These are phyloP conservation scores for Drosophila tsacasi DNA, from an alignment of 1,140 invertebrate species.

Conservation along the genomic window DNA sequence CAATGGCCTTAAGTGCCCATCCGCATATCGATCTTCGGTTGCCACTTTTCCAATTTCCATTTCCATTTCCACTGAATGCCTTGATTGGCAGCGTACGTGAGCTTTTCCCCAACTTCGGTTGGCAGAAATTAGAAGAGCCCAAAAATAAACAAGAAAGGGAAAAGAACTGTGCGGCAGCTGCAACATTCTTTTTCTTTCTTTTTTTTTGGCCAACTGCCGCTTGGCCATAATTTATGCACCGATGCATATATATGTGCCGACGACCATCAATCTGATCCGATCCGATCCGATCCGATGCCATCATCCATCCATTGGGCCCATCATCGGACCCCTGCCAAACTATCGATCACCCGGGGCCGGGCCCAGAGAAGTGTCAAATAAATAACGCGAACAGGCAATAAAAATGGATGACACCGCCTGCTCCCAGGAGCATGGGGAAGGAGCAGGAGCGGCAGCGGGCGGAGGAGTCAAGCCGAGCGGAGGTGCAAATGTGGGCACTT, in stretches of 20 bases:
- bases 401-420: constrained; percentile 35
- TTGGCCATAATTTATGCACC: constrained; percentile 71
- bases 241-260: constrained; percentile 63
- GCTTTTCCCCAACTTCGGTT: constrained; percentile 33
- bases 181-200: constrained; percentile 12
- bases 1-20: constrained; percentile 60
- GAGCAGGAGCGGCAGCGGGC: background rate
- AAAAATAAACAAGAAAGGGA: constrained; percentile 3
- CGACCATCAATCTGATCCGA: constrained; percentile 40
- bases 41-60: constrained; percentile 15
- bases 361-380: constrained; percentile 78
- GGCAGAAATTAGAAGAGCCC: constrained; percentile 10
- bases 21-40: constrained; percentile 10
- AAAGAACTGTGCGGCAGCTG: constrained; percentile 17
- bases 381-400: constrained; percentile 73
- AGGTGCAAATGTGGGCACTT: constrained; percentile 77
- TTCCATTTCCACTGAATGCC: constrained; percentile 12
- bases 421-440: background rate
- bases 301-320: constrained; percentile 42
- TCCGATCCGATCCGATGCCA: constrained; percentile 33
- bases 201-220: constrained; percentile 58
- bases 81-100: constrained; percentile 73
- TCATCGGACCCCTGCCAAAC: constrained; percentile 38
- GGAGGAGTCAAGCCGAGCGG: constrained; percentile 47
- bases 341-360: constrained; percentile 65